Base-by-base conservation (phyloP, 2,888 invertebrate genomes). In the Lithophane semibrunnea region DNA sequence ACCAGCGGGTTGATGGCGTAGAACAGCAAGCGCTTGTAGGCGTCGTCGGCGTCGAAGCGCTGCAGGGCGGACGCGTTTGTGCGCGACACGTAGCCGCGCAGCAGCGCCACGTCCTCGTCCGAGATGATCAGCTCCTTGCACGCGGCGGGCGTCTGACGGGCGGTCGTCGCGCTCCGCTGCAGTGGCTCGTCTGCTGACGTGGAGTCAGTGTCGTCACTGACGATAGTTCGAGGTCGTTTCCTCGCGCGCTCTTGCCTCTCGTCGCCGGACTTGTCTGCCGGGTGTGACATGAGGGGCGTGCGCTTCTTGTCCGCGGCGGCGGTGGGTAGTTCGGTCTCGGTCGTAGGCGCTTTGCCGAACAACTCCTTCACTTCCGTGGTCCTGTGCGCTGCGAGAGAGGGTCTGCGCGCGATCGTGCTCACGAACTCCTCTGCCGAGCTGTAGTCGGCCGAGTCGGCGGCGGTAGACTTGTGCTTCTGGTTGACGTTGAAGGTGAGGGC, bases 1-100 rank as follows among this genome's bases (percentile, higher is more conserved):
- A 95, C 95, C 0, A 95, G 82, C 4, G 95, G 95, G 77, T 94
- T 93, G 54, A 95, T 88, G 9, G 86, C 86, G 83, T 92, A 93
- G 82, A 94, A 93, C 18, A 93, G 69, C 2, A 49, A 29, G 29
- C 82, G 80, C 70, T 89, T 91, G 87, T 91, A 94, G 0, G 52
- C 54, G 4, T 91, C 90, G 71, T 93, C 92, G 0, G 77, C 71
- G 78, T 94, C 93, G 75, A 91, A 94, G 12, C 85, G 81, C 42
- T 73, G 42, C 7, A 92, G 78, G 29, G 93, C 93, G 0, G 90
- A 87, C 3, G 85, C 74, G 47, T 89, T 89, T 3, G 86, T 61
- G 18, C 85, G 77, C 21, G 79, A 77, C n/a, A 94, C 80, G 73
- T 88, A 92, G 1, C 74, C 67, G 2, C 93, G 87, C 42, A 93